Percentiles rank a stretch among this genome's conserved stretches.
Evolutionary conservation across 2,888 invertebrate genomes (phyloP).

Genomic region (Rotaria macrura): DNA sequence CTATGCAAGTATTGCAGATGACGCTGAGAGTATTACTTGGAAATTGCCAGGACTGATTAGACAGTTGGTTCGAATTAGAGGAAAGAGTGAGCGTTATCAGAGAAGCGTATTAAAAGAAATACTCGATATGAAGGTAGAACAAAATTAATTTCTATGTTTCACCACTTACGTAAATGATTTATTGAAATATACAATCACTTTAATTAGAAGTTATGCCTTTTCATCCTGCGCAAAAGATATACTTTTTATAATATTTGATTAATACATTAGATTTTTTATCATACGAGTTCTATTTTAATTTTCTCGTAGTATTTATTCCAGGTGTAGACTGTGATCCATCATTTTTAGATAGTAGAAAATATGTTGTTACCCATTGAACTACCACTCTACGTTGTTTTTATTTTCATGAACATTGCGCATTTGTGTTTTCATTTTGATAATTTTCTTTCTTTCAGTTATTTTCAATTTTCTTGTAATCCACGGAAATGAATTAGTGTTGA

Average conservation of each 20-base stretch:
- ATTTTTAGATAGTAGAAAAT: background rate
- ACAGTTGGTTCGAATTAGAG: background rate
- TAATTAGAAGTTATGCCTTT: background rate
- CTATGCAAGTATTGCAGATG: background rate
- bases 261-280: background rate
- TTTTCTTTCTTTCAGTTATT: too few relatives aligned
- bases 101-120: background rate
- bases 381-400: too few relatives aligned
- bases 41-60: background rate
- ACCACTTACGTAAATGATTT: too few relatives aligned
- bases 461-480: too few relatives aligned
- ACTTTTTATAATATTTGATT: background rate
- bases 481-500: too few relatives aligned
- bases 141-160: background rate
- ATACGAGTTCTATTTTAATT: background rate
- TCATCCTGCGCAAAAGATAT: too few relatives aligned
- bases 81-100: background rate
- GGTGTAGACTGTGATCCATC: background rate
- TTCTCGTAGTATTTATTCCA: background rate
- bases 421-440: too few relatives aligned
- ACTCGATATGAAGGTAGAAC: background rate
- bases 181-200: background rate
- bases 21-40: background rate
- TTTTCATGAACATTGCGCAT: too few relatives aligned
- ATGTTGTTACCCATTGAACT: too few relatives aligned